Conservation (phyloP, 35 echinoderm and acorn worm genomes). For the Ophiothrix spiculata region DNA sequence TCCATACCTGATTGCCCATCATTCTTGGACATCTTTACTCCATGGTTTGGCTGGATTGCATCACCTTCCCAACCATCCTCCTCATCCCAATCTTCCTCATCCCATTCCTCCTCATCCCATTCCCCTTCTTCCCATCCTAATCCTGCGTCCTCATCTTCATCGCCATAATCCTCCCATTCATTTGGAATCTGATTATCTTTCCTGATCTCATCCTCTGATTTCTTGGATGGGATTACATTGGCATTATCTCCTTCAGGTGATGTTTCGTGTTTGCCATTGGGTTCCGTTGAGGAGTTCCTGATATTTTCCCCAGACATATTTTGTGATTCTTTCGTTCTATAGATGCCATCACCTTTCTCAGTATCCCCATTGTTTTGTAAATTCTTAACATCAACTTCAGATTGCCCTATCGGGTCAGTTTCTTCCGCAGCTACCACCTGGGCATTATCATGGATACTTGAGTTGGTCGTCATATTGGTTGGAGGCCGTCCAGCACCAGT, state of each 20-base stretch:
- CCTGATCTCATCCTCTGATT: background rate
- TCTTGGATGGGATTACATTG: background rate
- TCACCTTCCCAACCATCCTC: background rate
- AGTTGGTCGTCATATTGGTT: background rate
- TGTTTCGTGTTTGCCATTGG: background rate
- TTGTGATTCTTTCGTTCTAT: too few species aligned
- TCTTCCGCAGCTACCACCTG: too few species aligned
- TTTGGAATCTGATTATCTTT: background rate
- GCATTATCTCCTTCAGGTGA: background rate
- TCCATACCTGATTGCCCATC: too few species aligned
- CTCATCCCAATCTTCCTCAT: background rate
- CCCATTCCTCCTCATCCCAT: background rate
- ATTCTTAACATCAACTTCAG: too few species aligned
- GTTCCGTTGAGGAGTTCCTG: too few species aligned
- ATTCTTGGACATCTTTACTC: too few species aligned
- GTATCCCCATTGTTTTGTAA: too few species aligned
- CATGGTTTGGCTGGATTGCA: too few species aligned
- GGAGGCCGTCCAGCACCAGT: background rate
- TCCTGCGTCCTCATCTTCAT: background rate
- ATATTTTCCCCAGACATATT: too few species aligned
- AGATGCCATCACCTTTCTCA: too few species aligned
- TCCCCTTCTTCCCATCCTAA: background rate
- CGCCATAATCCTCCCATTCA: background rate
- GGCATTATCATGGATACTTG: too few species aligned
- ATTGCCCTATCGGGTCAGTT: too few species aligned